These are phyloP conservation scores for Garra rufa DNA, from an alignment of 2,113 vertebrate species.

Conservation along the genomic window DNA sequence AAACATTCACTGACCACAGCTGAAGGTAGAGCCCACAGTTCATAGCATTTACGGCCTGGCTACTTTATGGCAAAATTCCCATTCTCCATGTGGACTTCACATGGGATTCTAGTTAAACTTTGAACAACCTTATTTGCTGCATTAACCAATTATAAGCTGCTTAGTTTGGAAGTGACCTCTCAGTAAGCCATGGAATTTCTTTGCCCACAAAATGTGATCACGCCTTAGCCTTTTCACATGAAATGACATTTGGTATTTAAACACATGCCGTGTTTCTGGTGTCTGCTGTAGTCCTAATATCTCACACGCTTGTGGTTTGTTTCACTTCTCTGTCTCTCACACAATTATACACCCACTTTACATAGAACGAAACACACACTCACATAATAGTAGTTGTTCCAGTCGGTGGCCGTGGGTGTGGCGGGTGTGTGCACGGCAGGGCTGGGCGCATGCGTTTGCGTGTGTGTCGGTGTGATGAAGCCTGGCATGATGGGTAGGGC, in stretches of 20 bases:
- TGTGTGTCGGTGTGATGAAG: constrained; percentile 74
- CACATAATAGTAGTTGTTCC: constrained; percentile 82
- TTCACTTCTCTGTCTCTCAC: neutral
- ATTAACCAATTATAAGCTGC: no score
- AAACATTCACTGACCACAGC: no score
- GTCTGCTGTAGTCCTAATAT: neutral
- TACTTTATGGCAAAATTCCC: no score
- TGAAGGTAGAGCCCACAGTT: no score
- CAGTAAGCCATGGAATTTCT: neutral
- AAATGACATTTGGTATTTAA: neutral
- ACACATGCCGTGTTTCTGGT: neutral
- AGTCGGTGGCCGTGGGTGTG: constrained; percentile 67
- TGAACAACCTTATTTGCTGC: no score
- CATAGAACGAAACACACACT: constrained; percentile 57
- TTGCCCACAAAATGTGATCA: neutral
- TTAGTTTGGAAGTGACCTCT: no score
- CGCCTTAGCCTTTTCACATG: neutral
- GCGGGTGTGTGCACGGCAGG: constrained; percentile 63
- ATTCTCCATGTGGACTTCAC: no score
- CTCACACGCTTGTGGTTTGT: neutral
- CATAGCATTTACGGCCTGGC: no score
- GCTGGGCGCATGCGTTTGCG: constrained; percentile 61
- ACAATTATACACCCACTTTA: neutral
- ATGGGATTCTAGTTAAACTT: no score
- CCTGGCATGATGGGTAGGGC: constrained; percentile 77